These are phyloP conservation scores for Forficula auricularia DNA, from an alignment of 1,140 invertebrate genomes.

Conservation along the genomic window DNA sequence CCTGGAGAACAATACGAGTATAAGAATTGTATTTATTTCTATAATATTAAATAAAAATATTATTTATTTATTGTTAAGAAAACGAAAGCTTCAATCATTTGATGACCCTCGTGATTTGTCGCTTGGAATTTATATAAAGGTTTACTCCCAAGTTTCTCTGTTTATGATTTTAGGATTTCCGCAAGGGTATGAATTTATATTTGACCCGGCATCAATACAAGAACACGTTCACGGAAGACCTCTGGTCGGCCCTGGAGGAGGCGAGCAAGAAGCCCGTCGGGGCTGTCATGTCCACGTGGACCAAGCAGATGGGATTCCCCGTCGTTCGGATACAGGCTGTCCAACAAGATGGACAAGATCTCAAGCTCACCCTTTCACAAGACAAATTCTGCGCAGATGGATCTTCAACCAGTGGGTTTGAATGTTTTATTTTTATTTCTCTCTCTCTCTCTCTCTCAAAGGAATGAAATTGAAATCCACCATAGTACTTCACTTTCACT, in stretches of 20 bases:
- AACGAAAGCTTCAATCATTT: slow-evolving; percentile 15
- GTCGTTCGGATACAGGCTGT: slow-evolving; percentile 32
- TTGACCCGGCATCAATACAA: slow-evolving; percentile 71
- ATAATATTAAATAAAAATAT: too few species aligned
- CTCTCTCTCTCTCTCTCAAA: not conserved
- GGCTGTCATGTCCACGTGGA: slow-evolving; percentile 90
- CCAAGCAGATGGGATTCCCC: slow-evolving; percentile 81
- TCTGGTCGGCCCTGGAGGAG: slow-evolving; percentile 80
- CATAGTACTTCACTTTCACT: not conserved
- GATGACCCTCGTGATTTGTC: slow-evolving; percentile 5
- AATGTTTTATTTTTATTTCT: too few species aligned
- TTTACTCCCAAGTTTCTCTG: not conserved
- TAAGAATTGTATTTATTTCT: too few species aligned
- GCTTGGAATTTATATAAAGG: not conserved
- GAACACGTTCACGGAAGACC: slow-evolving; percentile 85
- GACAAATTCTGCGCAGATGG: slow-evolving; percentile 77
- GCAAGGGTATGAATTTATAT: slow-evolving; percentile 88
- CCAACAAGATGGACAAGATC: slow-evolving; percentile 35
- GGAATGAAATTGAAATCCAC: not conserved
- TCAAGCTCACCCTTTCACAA: slow-evolving; percentile 57
- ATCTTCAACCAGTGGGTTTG: slow-evolving; percentile 22
- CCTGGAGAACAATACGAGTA: too few species aligned
- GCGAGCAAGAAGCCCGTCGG: slow-evolving; percentile 81
- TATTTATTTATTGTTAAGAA: too few species aligned
- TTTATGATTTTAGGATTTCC: slow-evolving; percentile 45